A percentile compares a stretch with the other conserved stretches of the same genome.
Evolutionary conservation across 2,888 invertebrate species (phyloP).

Genomic region (Drosophila incognita): DNA sequence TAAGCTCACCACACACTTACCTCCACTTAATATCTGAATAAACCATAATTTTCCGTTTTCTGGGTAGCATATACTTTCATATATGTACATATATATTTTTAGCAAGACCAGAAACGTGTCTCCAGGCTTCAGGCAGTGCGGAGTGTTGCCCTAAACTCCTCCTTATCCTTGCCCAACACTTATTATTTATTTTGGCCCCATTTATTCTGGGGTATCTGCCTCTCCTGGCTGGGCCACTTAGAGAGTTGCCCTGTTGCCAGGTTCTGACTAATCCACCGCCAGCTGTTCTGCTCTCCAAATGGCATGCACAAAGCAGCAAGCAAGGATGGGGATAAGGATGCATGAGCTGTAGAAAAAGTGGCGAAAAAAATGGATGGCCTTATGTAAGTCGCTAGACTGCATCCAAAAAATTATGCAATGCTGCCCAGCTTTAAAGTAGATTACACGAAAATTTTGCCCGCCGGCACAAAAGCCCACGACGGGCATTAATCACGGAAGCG

Average conservation of each 20-base stretch:
- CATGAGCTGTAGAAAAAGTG: constrained; percentile 21
- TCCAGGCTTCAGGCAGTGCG: constrained; percentile 1
- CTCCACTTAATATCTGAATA: constrained; percentile 45
- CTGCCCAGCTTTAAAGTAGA: constrained; percentile 74
- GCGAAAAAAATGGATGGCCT: constrained; percentile 17
- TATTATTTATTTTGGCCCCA: constrained; percentile 30
- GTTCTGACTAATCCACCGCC: constrained; percentile 30
- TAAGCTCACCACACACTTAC: constrained; percentile 29
- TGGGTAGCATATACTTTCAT: constrained; percentile 24
- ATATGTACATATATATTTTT: constrained; percentile 15
- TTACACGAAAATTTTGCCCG: constrained; percentile 74
- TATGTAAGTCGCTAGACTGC: constrained; percentile 40
- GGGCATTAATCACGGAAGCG: constrained; percentile 72
- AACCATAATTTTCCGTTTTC: constrained; percentile 35
- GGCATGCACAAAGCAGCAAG: constrained; percentile 38
- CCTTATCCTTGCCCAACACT: not conserved
- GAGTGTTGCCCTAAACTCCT: constrained; percentile 19
- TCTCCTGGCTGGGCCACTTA: constrained; percentile 44
- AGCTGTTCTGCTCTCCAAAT: constrained; percentile 38
- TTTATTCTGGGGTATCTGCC: constrained; percentile 30
- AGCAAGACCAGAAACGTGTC: constrained; percentile 15
- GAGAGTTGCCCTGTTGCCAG: constrained; percentile 13
- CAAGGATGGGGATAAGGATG: constrained; percentile 7
- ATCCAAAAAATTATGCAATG: constrained; percentile 73
- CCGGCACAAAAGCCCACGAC: constrained; percentile 76